Conservation (phyloP, 2,797 vertebrate genomes). For the Gymnothorax javanicus region DNA sequence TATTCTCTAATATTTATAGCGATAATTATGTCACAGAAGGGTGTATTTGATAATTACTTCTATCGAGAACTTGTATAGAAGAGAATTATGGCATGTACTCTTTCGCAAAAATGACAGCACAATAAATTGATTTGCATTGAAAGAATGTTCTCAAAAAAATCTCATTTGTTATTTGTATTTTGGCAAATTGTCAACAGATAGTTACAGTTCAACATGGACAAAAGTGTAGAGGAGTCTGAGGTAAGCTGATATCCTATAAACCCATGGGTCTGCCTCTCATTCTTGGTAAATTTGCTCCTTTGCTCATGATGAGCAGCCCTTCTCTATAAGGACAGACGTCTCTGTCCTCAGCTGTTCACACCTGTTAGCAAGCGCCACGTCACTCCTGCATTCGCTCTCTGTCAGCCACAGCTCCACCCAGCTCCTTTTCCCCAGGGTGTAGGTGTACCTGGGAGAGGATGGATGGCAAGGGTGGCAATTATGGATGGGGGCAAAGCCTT, state of each 20-base stretch:
- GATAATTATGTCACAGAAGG: not conserved
- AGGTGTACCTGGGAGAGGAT: slow-evolving; percentile 56
- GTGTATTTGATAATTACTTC: not conserved
- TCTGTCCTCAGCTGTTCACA: slow-evolving; percentile 52
- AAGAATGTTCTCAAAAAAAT: not conserved
- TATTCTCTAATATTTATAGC: not conserved
- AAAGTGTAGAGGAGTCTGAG: not conserved
- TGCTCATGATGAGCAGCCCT: slow-evolving; percentile 56
- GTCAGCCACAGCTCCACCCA: slow-evolving; percentile 74
- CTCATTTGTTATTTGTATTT: not conserved
- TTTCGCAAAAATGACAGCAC: not conserved
- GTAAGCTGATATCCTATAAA: not conserved
- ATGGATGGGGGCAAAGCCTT: too few relatives aligned
- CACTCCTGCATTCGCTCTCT: slow-evolving; percentile 54
- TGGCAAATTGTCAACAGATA: not conserved
- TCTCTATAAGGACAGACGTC: slow-evolving; percentile 41
- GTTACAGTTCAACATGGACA: not conserved
- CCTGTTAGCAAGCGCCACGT: slow-evolving; percentile 40
- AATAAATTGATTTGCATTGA: not conserved
- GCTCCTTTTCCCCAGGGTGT: slow-evolving; percentile 67
- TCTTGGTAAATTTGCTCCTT: not conserved
- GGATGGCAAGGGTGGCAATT: too few relatives aligned
- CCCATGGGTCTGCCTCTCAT: not conserved
- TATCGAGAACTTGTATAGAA: not conserved
- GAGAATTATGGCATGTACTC: too few relatives aligned